Evolutionary conservation across 2,113 vertebrate species (phyloP).

Genomic region (Numida meleagris): DNA sequence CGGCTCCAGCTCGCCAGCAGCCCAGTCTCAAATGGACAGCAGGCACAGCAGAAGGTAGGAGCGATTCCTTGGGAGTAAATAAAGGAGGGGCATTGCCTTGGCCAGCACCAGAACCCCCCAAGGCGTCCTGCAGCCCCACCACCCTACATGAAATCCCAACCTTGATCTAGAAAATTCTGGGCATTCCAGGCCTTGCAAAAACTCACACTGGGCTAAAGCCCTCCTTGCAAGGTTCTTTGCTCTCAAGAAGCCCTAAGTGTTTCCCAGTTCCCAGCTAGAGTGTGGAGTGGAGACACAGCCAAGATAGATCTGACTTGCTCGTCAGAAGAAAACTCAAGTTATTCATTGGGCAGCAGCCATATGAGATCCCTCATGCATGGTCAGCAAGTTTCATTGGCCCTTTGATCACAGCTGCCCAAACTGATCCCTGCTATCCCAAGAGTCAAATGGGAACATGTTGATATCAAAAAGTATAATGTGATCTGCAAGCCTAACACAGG

Average conservation of each 20-base stretch:
- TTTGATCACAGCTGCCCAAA: neutral
- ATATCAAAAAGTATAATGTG: neutral
- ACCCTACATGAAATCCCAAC: neutral
- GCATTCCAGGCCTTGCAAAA: neutral
- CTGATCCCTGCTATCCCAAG: no score
- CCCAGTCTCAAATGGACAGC: neutral
- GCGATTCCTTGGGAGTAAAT: neutral
- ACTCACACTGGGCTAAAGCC: neutral
- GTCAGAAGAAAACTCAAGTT: neutral
- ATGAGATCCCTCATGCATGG: neutral
- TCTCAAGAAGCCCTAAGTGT: no score
- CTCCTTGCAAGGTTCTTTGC: neutral
- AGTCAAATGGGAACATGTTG: fast-evolving
- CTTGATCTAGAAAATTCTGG: neutral
- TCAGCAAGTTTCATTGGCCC: neutral
- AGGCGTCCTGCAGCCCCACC: neutral
- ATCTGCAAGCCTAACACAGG: neutral
- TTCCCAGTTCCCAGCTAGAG: neutral
- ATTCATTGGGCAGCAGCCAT: neutral
- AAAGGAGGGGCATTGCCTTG: neutral
- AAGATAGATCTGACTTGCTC: neutral
- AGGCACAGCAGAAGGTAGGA: neutral
- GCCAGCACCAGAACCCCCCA: neutral
- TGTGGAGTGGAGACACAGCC: neutral
- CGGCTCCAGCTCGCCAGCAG: neutral